These are phyloP conservation scores for Carapus acus DNA, from an alignment of 2,797 vertebrate genomes.

Conservation along the genomic window DNA sequence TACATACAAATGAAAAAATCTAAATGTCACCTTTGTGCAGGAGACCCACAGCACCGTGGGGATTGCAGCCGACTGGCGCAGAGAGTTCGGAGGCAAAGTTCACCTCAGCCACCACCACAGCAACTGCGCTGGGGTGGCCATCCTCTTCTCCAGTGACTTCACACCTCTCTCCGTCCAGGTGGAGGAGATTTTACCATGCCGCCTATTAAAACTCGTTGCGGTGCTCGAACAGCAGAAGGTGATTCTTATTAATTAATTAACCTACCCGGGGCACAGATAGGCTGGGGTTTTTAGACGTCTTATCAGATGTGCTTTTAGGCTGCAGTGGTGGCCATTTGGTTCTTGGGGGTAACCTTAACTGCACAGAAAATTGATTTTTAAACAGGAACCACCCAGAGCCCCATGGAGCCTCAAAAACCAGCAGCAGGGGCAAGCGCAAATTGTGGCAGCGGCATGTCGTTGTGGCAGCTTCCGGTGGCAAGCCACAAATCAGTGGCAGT, in stretches of 20 bases:
- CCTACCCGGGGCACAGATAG: not conserved
- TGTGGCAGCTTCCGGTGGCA: too few relatives aligned
- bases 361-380: not conserved
- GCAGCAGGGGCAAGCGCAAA: not conserved
- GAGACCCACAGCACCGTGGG: not conserved
- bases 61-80: not conserved
- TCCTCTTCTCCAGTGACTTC: not conserved
- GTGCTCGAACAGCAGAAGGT: too few relatives aligned
- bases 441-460: too few relatives aligned
- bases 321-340: not conserved
- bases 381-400: slow-evolving; percentile 10
- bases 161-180: not conserved
- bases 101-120: not conserved
- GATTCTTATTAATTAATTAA: too few relatives aligned
- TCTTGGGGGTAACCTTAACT: slow-evolving; percentile 19
- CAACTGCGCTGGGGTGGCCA: too few relatives aligned
- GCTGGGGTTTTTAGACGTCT: not conserved
- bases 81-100: not conserved
- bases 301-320: not conserved
- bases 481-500: too few relatives aligned
- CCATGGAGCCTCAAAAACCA: not conserved
- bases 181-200: not conserved
- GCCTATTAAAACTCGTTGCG: not conserved
- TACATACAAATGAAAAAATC: not conserved
- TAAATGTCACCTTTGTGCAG: not conserved